Evolutionary conservation across 2,888 invertebrate species (phyloP).

Genomic region (Cheilosia grossa): DNA sequence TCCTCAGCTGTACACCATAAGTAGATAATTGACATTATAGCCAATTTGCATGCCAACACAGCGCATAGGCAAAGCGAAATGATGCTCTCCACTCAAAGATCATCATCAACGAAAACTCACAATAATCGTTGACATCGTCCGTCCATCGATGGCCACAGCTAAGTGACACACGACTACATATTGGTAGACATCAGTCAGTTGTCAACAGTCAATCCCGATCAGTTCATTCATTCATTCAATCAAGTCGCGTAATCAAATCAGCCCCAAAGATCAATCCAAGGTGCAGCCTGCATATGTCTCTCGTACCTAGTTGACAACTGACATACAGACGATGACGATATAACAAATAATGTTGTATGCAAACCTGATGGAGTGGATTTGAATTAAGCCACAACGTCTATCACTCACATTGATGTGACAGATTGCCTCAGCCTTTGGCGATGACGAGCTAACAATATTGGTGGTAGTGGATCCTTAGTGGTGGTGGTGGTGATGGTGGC

Average conservation of each 20-base stretch:
- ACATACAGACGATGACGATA: slow-evolving; percentile 73
- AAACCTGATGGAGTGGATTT: slow-evolving; percentile 75
- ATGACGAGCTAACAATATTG: slow-evolving; percentile 13
- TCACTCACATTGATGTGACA: slow-evolving; percentile 76
- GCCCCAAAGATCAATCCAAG: slow-evolving; percentile 65
- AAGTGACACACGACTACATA: slow-evolving; percentile 70
- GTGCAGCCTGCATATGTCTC: slow-evolving; percentile 72
- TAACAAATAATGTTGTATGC: slow-evolving; percentile 76
- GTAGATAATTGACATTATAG: slow-evolving; percentile 32
- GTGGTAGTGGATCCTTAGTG: too few species aligned
- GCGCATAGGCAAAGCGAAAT: slow-evolving; percentile 32
- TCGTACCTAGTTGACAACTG: slow-evolving; percentile 68
- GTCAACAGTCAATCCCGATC: slow-evolving; percentile 71
- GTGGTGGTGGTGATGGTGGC: slow-evolving; percentile 46
- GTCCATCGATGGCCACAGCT: slow-evolving; percentile 51
- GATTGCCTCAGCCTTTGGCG: slow-evolving; percentile 57
- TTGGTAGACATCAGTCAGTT: slow-evolving; percentile 69
- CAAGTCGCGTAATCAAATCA: slow-evolving; percentile 73
- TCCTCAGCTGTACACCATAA: slow-evolving; percentile 3
- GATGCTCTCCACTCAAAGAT: slow-evolving; percentile 45
- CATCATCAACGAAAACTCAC: slow-evolving; percentile 42
- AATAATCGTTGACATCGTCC: slow-evolving; percentile 60
- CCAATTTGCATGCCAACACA: slow-evolving; percentile 35
- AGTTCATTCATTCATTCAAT: slow-evolving; percentile 68
- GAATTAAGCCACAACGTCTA: slow-evolving; percentile 75